Evolutionary conservation across 2,113 vertebrate species (phyloP).

Genomic region (Narcine bancroftii): DNA sequence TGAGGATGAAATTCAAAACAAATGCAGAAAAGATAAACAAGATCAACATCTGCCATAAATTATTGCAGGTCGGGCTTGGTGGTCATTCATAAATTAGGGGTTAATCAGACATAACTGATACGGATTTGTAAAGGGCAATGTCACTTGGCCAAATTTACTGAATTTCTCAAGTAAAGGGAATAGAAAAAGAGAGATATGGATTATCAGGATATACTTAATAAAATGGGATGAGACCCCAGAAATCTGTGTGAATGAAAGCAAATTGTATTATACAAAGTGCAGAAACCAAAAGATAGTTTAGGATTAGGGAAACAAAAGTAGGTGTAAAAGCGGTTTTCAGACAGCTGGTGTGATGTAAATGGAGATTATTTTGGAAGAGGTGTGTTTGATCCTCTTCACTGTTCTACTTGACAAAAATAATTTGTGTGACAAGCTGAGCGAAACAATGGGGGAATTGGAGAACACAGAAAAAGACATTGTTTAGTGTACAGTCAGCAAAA

Average conservation of each 20-base stretch:
- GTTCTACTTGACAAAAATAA: neutral
- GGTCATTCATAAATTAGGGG: neutral
- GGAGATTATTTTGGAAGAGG: fast-evolving
- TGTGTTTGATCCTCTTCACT: neutral
- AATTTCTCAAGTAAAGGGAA: neutral
- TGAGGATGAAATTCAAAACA: too few species aligned
- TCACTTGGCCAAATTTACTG: neutral
- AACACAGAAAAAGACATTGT: neutral
- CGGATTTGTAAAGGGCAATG: neutral
- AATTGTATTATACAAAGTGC: neutral
- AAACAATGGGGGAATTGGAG: neutral
- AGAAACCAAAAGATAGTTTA: neutral
- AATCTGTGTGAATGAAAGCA: neutral
- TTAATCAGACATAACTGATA: neutral
- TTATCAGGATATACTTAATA: neutral
- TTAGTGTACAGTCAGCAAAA: neutral
- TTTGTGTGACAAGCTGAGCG: neutral
- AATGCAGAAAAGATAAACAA: too few species aligned
- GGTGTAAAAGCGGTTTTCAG: neutral
- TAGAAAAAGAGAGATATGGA: neutral
- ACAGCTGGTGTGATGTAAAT: too few species aligned
- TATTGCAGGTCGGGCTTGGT: too few species aligned
- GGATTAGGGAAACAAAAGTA: neutral
- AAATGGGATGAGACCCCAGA: neutral
- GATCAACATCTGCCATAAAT: too few species aligned